A percentile compares a stretch with the other conserved stretches of the same genome.
Evolutionary conservation across 2,888 invertebrate species (phyloP).

Genomic region (Onchidella celtica): DNA sequence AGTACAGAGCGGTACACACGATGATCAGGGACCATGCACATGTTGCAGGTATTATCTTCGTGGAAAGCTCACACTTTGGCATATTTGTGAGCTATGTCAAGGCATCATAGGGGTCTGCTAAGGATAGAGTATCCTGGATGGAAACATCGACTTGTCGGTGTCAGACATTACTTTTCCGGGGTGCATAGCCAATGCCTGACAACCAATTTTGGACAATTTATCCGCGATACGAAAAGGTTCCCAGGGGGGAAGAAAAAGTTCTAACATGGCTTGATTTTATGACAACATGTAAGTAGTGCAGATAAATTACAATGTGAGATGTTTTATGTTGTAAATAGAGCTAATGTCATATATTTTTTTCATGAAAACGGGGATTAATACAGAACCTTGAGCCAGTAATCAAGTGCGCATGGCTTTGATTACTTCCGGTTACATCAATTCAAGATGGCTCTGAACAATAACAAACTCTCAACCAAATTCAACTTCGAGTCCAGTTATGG

Average conservation of each 20-base stretch:
- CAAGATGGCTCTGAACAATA: constrained; percentile 35
- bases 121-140: not conserved
- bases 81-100: constrained; percentile 58
- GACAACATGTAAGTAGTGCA: too few relatives aligned
- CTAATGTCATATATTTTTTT: too few relatives aligned
- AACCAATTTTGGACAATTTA: constrained; percentile 30
- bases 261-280: too few relatives aligned
- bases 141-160: not conserved
- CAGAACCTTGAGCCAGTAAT: too few relatives aligned
- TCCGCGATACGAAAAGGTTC: constrained; percentile 25
- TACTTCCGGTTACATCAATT: constrained; percentile 27
- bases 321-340: too few relatives aligned
- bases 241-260: too few relatives aligned
- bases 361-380: too few relatives aligned
- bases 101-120: constrained; percentile 54
- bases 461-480: too few relatives aligned
- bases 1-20: constrained; percentile 95
- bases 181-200: constrained; percentile 35
- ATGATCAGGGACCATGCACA: constrained; percentile 98
- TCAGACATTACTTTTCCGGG: constrained; percentile 45
- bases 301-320: too few relatives aligned
- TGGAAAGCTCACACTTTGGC: constrained; percentile 73
- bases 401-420: constrained; percentile 25
- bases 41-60: constrained; percentile 88
- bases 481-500: too few relatives aligned